Conservation (phyloP, 2,888 invertebrate genomes). For the Phyllotreta cruciferae region DNA sequence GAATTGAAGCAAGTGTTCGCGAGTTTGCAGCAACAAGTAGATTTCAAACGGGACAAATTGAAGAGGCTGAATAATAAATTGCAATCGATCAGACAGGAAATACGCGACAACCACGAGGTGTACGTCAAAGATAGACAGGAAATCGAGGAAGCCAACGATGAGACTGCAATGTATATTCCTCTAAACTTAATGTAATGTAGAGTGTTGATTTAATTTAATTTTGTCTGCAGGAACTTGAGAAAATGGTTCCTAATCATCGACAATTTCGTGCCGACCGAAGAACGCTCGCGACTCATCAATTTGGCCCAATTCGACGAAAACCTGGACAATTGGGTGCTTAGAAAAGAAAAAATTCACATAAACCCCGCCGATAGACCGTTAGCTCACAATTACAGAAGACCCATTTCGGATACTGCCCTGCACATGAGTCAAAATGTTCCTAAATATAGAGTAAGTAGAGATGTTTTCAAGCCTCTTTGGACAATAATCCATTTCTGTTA, state of each 20-base stretch:
- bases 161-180: conserved; percentile 72
- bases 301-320: conserved; percentile 83
- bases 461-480: too few species aligned
- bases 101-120: conserved; percentile 83
- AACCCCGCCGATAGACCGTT: conserved; percentile 53
- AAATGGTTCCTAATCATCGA: conserved; percentile 88
- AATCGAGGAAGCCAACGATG: conserved; percentile 88
- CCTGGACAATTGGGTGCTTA: conserved; percentile 74
- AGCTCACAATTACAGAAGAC: conserved; percentile 57
- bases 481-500: too few species aligned
- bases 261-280: conserved; percentile 87
- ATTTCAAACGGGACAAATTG: conserved; percentile 92
- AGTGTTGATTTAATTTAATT: background rate
- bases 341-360: conserved; percentile 53
- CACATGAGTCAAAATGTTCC: conserved; percentile 45
- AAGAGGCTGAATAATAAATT: conserved; percentile 89
- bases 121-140: conserved; percentile 92
- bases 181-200: background rate
- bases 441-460: conserved; percentile 56
- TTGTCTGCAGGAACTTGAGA: conserved; percentile 74
- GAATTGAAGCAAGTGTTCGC: conserved; percentile 91
- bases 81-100: conserved; percentile 76
- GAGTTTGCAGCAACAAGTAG: conserved; percentile 94
- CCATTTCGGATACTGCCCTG: conserved; percentile 57
- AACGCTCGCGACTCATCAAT: conserved; percentile 75